phyloP scores from a whole-genome alignment of 2,888 invertebrate genomes.

The Lomographa bimaculata region DNA sequence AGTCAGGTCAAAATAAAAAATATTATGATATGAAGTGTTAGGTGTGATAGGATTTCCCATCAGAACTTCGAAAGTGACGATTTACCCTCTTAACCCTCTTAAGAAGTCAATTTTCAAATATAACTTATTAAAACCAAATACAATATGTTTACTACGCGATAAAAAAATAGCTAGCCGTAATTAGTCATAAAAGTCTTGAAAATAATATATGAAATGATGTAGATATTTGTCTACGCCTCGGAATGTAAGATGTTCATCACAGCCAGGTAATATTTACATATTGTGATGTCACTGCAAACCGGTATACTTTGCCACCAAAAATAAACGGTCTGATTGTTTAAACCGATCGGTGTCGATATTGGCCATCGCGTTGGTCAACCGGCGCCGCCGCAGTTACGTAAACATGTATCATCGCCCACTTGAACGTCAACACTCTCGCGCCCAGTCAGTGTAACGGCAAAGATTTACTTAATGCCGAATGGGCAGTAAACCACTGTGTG shows the following conservation, averaged over 20 bases:
- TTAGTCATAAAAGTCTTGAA: no score
- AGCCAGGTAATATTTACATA: constrained; percentile 36
- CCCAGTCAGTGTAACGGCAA: background rate
- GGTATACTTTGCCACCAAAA: constrained; percentile 22
- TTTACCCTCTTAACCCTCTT: no score
- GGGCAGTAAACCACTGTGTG: background rate
- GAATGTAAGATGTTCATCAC: constrained; percentile 29
- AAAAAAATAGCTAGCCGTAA: no score
- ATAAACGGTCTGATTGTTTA: constrained; percentile 43
- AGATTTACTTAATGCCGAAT: constrained; percentile 4
- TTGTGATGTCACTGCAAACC: constrained; percentile 43
- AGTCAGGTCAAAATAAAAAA: no score
- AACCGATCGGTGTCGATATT: constrained; percentile 9
- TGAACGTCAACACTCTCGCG: constrained; percentile 22
- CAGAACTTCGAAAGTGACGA: no score
- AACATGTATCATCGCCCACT: constrained; percentile 36
- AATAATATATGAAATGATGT: no score
- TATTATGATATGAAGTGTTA: no score
- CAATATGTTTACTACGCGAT: no score
- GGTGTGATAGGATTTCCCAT: no score
- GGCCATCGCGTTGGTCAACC: constrained; percentile 50
- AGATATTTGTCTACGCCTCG: no score
- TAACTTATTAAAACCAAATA: no score
- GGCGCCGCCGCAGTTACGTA: constrained; percentile 51
- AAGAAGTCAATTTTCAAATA: no score